Evolutionary conservation across 2,113 vertebrate species (phyloP).

Genomic region (Scomber japonicus): DNA sequence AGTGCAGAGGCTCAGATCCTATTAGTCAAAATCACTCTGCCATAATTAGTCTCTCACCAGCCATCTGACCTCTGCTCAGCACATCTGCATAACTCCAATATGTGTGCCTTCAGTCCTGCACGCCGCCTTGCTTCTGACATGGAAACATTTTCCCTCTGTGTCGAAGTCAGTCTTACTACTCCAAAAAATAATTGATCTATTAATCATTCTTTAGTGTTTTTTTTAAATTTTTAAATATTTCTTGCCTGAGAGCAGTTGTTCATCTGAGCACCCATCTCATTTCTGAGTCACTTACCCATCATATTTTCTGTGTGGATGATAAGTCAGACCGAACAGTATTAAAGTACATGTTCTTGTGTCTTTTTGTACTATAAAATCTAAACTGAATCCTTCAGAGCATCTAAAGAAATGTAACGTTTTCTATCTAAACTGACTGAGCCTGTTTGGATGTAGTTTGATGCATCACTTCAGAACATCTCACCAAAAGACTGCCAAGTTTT

Average conservation of each 20-base stretch:
- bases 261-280: not conserved
- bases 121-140: constrained; percentile 24
- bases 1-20: constrained; percentile 60
- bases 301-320: constrained; percentile 11
- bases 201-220: not conserved
- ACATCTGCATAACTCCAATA: constrained; percentile 55
- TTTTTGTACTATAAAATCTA: not conserved
- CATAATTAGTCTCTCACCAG: constrained; percentile 66
- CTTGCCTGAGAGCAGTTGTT: constrained; percentile 20
- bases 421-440: not conserved
- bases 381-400: not conserved
- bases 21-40: constrained; percentile 76
- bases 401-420: not conserved
- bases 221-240: not conserved
- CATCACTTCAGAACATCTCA: not conserved
- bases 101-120: constrained; percentile 28
- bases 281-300: constrained; percentile 37
- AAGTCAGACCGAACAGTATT: not conserved
- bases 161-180: constrained; percentile 1
- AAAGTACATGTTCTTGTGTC: not conserved
- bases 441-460: not conserved
- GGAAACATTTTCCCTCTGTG: constrained; percentile 4
- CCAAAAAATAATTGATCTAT: not conserved
- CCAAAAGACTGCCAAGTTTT: too few species aligned
- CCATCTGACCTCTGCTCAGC: constrained; percentile 57